Evolutionary conservation across 2,113 vertebrate genomes (phyloP), one percentile per base, ranked within the genome.

Genomic region (Corydoras maculifer): DNA sequence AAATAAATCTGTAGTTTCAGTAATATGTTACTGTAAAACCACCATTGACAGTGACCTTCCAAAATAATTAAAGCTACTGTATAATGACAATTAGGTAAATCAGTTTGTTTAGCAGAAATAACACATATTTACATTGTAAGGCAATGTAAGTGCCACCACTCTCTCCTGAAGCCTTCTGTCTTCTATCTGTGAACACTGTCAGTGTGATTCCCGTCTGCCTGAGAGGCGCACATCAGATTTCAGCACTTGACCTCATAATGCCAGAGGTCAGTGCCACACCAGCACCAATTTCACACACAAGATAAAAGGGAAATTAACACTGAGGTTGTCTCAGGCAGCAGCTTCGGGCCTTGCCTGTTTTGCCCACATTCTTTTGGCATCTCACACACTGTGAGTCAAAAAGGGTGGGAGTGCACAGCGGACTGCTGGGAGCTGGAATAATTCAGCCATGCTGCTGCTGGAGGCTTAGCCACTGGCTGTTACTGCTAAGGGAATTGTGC

Each of bases 231-330:
- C 75, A 78, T 82, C 79, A 81, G 76, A 82, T 82, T 80, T 82
- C 76, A 81, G 64, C 78, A 81, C 80, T 80, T 84, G 83, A 82
- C 81, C 83, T 78, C 75, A 77, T 82, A 83, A 81, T 84, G 75
- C 83, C 69, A 68, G 71, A 75, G 83, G 80, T 82, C 78, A 82
- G 75, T 50, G 14, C 74, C 72, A 78, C 81, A 83, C 80, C 80
- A 73, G 73, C 77, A 75, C 75, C 77, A 79, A 84, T 84, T 84
- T 84, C 83, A 83, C 81, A 84, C 81, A 78, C 77, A 82, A 83
- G 81, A 84, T 84, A 81, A 83, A 81, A 83, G 78, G 83, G 81
- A 84, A 83, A 84, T 83, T 72, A 83, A 82, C 74, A 74, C 62
- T 81, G 69, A 75, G 77, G 74, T 72, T 68, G 69, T 74, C 65